Evolutionary conservation across 2,797 vertebrate genomes (phyloP).

Genomic region (Gymnothorax reevesii): DNA sequence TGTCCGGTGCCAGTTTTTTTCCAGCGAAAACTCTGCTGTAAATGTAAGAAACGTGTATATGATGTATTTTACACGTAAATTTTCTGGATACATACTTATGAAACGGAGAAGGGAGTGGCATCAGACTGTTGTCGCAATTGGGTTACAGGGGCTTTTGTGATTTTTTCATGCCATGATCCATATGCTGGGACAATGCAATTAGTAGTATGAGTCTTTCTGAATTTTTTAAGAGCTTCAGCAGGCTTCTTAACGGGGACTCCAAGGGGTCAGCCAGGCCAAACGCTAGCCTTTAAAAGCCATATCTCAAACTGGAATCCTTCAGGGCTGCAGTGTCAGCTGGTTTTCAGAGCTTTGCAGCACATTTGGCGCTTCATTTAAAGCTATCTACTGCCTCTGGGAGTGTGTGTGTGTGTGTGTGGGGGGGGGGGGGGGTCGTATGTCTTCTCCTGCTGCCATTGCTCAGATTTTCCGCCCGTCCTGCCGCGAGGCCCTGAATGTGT

Average conservation of each 20-base stretch:
- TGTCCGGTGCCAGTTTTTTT: no score
- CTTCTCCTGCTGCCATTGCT: neutral
- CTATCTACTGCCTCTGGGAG: neutral
- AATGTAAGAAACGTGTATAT: no score
- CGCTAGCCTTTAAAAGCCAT: neutral
- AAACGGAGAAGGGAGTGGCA: no score
- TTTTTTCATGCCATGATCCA: neutral
- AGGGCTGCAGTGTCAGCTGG: neutral
- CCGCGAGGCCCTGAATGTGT: neutral
- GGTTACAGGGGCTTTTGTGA: neutral
- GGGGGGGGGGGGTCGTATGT: neutral
- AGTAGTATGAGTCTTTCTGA: neutral
- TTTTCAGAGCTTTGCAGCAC: neutral
- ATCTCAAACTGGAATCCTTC: neutral
- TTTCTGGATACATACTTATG: no score
- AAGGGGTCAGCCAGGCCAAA: neutral
- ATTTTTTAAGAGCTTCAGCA: neutral
- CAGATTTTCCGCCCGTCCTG: neutral
- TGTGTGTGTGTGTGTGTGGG: no score
- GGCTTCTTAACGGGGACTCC: neutral
- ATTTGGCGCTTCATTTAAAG: neutral
- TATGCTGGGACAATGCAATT: neutral
- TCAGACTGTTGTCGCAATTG: neutral
- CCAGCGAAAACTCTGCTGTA: no score
- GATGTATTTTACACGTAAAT: no score